These are phyloP conservation scores for Rhynchophorus ferrugineus DNA, from an alignment of 1,140 invertebrate genomes.

Conservation along the genomic window DNA sequence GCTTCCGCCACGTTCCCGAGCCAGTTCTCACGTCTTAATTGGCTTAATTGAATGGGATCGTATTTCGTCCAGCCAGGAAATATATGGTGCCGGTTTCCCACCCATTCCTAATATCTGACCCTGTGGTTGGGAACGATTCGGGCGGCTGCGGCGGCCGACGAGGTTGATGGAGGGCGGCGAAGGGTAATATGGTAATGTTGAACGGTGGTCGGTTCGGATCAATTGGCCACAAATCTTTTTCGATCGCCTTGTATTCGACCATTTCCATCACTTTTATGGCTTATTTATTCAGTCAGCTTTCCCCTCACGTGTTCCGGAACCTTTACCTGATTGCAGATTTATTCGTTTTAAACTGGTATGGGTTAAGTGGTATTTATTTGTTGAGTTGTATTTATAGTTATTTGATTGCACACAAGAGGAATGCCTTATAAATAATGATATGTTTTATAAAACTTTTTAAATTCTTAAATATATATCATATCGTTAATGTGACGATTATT, in stretches of 20 bases:
- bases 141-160: too few relatives aligned
- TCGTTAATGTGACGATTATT: too few relatives aligned
- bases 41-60: constrained; percentile 22
- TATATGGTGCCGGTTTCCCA: constrained; percentile 17
- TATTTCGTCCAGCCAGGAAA: constrained; percentile 15
- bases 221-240: constrained; percentile 29
- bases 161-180: too few relatives aligned
- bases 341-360: constrained; percentile 6
- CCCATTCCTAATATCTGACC: constrained; percentile 22
- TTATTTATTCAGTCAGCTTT: constrained; percentile 23
- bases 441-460: too few relatives aligned
- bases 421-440: too few relatives aligned
- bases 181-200: too few relatives aligned
- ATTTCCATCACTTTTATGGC: constrained; percentile 25
- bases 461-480: too few relatives aligned
- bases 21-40: constrained; percentile 22
- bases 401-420: neutral
- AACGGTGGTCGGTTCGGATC: constrained; percentile 18
- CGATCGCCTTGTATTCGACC: constrained; percentile 16
- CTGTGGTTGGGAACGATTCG: constrained; percentile 24
- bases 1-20: constrained; percentile 8
- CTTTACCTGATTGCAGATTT: constrained; percentile 17
- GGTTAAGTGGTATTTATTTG: neutral
- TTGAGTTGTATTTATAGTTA: neutral
- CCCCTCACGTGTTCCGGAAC: constrained; percentile 9